phyloP scores from a whole-genome alignment of 2,113 vertebrate genomes.

The Balaenoptera acutorostrata region DNA sequence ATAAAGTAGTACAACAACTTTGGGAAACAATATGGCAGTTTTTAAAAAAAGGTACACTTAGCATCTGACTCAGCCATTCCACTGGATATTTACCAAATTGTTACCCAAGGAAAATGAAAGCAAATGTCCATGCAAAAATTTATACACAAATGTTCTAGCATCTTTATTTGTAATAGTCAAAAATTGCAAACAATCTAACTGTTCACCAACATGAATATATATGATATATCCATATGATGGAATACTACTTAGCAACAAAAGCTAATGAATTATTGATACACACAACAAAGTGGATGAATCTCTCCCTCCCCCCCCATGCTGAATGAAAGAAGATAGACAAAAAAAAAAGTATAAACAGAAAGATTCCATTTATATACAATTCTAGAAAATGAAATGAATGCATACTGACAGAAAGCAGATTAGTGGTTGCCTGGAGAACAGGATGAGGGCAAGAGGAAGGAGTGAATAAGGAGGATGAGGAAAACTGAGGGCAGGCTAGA shows the following conservation, averaged over 20 bases:
- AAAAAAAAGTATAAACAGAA: background rate
- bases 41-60: background rate
- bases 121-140: background rate
- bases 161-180: constrained; percentile 10
- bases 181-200: background rate
- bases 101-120: constrained; percentile 1
- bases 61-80: background rate
- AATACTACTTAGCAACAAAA: background rate
- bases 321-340: background rate
- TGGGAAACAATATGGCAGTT: background rate
- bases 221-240: background rate
- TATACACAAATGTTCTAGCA: background rate
- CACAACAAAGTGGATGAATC: background rate
- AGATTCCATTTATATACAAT: background rate
- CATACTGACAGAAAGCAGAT: background rate
- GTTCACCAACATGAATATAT: background rate
- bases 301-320: background rate
- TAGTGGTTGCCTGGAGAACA: background rate
- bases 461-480: background rate
- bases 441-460: background rate
- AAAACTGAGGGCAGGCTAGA: background rate
- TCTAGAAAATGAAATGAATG: background rate
- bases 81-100: background rate
- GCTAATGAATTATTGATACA: background rate
- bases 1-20: background rate